phyloP scores from a whole-genome alignment of 30 jellyfish, hydroid and myxozoan species.

The Cassiopea xamachana region DNA sequence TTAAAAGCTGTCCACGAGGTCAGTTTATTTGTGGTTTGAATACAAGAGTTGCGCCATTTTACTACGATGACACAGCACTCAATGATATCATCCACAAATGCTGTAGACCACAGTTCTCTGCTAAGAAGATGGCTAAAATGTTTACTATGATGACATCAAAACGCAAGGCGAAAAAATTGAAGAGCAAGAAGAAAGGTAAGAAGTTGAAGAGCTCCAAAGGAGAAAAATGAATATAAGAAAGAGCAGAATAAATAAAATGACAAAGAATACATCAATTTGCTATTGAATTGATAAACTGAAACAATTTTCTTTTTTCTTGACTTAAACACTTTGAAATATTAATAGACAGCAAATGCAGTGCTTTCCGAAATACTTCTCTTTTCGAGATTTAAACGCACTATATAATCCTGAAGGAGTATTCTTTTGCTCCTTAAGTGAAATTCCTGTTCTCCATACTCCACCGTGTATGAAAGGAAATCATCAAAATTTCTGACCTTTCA shows the following conservation, averaged over 20 bases:
- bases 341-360: no score
- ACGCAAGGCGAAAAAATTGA: neutral
- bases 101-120: conserved; percentile 17
- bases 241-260: no score
- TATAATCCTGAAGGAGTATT: no score
- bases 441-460: no score
- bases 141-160: neutral
- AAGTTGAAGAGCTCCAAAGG: neutral
- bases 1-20: conserved; percentile 27
- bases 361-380: no score
- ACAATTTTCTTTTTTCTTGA: no score
- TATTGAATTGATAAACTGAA: neutral
- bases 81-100: conserved; percentile 40
- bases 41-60: conserved; percentile 35
- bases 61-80: conserved; percentile 43
- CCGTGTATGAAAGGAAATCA: no score
- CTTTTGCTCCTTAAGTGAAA: no score
- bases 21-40: conserved; percentile 40
- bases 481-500: no score
- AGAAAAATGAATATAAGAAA: neutral
- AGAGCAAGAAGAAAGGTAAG: neutral
- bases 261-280: neutral
- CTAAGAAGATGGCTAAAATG: conserved; percentile 16
- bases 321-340: no score
- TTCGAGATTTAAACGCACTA: no score